Base-by-base conservation (phyloP, 2,113 vertebrate genomes). In the Hippopotamus amphibius region DNA sequence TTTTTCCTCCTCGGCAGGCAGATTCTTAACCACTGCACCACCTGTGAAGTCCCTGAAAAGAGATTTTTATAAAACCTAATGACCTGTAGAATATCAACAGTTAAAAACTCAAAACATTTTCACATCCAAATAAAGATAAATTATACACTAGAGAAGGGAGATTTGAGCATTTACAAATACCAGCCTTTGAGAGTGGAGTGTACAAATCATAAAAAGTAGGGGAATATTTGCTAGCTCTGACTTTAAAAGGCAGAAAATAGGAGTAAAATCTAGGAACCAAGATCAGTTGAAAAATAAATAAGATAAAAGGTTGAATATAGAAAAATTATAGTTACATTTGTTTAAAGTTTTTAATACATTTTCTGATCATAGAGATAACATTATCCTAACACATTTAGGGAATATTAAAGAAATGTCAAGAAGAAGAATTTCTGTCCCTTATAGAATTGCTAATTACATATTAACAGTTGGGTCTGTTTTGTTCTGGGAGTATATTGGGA, bases 381-480 rank as follows among this genome's bases (percentile, higher is more conserved):
- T 90, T 77, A 41, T 86, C 55, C 55, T 95, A n/a, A 80, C 61
- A 79, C 66, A 61, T 86, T 91, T 63, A 71, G 53, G 33, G 69
- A 71, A 84, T 88, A 26, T 48, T n/a, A 80, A 88, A 93, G 69
- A 93, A 93, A 57, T 81, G 16, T 55, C 59, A n/a, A 80, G 59
- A 63, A 84, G 83, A 80, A 72, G 15, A 72, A 71, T 95, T 79
- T 76, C 48, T 93, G 28, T 55, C 5, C n/a, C n/a, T 22, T 92
- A 6, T 81, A 16, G 53, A 81, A 65, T 53, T 71, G 26, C 53
- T 81, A 72, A 86, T 72, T 87, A 46, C 50, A 41, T 87, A 72
- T 80, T 72, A n/a, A 46, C 1, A 71, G 16, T 72, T 91, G 87
- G 12, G 16, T 87, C 72, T 87, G 2, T 92, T 92, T 86, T 65